phyloP scores from a whole-genome alignment of 92 coral and sea anemone genomes.

The Zoanthus sansibaricus region DNA sequence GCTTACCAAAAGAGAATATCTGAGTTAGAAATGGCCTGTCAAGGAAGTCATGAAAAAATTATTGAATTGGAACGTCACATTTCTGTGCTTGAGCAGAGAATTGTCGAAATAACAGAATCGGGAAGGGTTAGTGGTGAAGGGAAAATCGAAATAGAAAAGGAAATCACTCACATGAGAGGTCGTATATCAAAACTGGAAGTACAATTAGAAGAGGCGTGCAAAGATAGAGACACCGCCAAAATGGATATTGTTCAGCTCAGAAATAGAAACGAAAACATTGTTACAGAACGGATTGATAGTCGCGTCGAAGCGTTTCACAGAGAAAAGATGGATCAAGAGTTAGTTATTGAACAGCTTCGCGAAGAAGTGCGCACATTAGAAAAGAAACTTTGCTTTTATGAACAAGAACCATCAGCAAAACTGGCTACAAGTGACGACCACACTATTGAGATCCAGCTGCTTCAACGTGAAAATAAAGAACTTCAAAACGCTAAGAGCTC shows the following conservation, averaged over 20 bases:
- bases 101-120: slow-evolving; percentile 41
- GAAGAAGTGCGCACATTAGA: slow-evolving; percentile 74
- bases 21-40: slow-evolving; percentile 36
- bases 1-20: slow-evolving; percentile 42
- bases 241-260: slow-evolving; percentile 25
- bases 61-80: slow-evolving; percentile 46
- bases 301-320: slow-evolving; percentile 74
- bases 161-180: slow-evolving; percentile 54
- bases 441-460: neutral
- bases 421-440: slow-evolving; percentile 3
- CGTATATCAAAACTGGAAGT: slow-evolving; percentile 57
- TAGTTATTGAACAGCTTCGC: slow-evolving; percentile 81
- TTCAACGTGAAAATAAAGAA: slow-evolving; percentile 13
- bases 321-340: slow-evolving; percentile 77
- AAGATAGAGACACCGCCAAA: slow-evolving; percentile 48
- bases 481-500: slow-evolving; percentile 27
- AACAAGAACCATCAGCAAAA: slow-evolving; percentile 41
- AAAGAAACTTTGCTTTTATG: slow-evolving; percentile 74
- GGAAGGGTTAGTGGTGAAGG: slow-evolving; percentile 47
- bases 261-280: neutral
- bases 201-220: slow-evolving; percentile 39
- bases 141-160: slow-evolving; percentile 44
- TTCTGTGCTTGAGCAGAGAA: slow-evolving; percentile 47
- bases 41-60: slow-evolving; percentile 26
- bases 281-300: slow-evolving; percentile 35